Conservation (phyloP, 2,797 vertebrate species). For the Glossophaga mutica region DNA sequence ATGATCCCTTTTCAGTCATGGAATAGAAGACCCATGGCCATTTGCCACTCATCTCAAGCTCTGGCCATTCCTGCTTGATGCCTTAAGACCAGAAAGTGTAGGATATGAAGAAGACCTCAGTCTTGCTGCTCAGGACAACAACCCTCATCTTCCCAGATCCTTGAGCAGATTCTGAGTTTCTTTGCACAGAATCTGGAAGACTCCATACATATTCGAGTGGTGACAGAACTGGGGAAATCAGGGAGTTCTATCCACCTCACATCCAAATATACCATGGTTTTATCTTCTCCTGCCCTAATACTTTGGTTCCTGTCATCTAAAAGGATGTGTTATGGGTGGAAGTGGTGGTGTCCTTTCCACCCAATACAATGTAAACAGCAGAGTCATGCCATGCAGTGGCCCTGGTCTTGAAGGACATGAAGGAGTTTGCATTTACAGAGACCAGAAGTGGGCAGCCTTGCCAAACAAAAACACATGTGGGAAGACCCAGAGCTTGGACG, state of each 20-base stretch:
- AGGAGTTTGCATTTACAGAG: neutral
- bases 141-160: too few relatives aligned
- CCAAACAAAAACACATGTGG: neutral
- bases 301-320: neutral
- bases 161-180: neutral
- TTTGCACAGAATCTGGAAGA: neutral
- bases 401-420: neutral
- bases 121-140: neutral
- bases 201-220: neutral
- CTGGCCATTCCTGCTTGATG: neutral
- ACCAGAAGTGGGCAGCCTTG: neutral
- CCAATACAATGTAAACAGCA: neutral
- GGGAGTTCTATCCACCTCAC: neutral
- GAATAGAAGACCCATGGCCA: neutral
- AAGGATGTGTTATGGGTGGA: neutral
- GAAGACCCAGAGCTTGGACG: neutral
- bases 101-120: neutral
- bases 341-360: neutral
- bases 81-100: neutral
- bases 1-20: neutral
- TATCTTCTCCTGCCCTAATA: neutral
- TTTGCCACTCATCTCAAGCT: neutral
- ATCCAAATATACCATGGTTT: neutral
- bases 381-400: neutral
- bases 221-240: neutral